Evolutionary conservation across 2,113 vertebrate genomes (phyloP), one percentile per base, ranked within the genome.

Genomic region (Percopsis transmontana): DNA sequence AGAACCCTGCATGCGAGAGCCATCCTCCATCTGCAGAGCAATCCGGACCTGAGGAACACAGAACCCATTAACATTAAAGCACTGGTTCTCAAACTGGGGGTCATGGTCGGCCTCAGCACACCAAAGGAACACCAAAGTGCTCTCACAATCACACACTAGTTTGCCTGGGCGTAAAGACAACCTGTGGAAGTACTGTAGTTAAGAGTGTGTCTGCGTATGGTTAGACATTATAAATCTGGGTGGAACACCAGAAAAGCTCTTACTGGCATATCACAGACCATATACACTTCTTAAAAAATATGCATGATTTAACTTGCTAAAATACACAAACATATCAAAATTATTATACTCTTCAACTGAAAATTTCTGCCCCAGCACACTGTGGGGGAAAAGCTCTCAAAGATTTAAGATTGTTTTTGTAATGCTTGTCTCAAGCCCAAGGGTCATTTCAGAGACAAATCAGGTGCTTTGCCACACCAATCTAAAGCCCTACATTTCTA

Each of bases 11-110:
- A 96, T 80, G 72, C 97, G 91, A 55, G 90, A 92, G 45, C 97
- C 96, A 5, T 96, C 93, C 1, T 96, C 94, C 60, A 97, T 86
- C 38, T 97, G 97, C 19, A 99, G 62, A 0, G 95, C 97, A 0
- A 99, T 89, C 5, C 94, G 94, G 42, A 98, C 93, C 96, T 98
- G 20, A 53, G 42, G 16, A 18, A 44, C 1, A 62, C 5, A 62
- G 27, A 48, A 60, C 18, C 61, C 5, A 60, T 33, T 41, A 27
- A 27, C 45, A 50, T 4, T 7, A 1, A 33, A 6, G 27, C 27
- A 33, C 27, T 33, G 27, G 27, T 6, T 33, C 27, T 33, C 27
- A 33, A 33, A 72, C 68, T 59, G 63, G 68, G 65, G 75, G 18
- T 59, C 33, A 41, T 5, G 59, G 74, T 52, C 64, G 44, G 70